Base-by-base conservation (phyloP, 2,113 vertebrate genomes). In the Cottus gobio region DNA sequence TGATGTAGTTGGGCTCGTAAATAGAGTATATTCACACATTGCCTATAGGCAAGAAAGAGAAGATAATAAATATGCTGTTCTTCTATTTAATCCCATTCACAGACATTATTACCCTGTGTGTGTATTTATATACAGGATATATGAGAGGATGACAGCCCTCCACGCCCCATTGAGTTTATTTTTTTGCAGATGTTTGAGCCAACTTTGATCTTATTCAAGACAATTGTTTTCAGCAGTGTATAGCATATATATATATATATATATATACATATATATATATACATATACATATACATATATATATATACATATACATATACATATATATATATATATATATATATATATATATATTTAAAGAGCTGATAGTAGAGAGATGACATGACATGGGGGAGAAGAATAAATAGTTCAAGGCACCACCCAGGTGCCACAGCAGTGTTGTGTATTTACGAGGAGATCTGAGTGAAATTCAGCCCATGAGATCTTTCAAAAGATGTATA, bases 1-100 rank as follows among this genome's bases (percentile, higher is more conserved):
- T 86, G 68, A 77, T 67, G 90, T 92, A 95, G 75, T 91, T 91
- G 2, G 95, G 92, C 52, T 92, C 0, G 22, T 96, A 96, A 61
- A 95, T 92, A 1, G 92, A 90, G 87, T 95, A 96, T 85, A 95
- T 93, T 93, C 94, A 95, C 64, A 94, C 91, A 10, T 93, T 95
- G 63, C 95, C 95, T 95, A n/a, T n/a, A 26, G n/a, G 57, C 42
- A 67, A 34, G 20, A 3, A 26, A 50, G 15, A 50, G 37, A 6
- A 22, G 9, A 16, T 18, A 10, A 37, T 75, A 5, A 50, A 16
- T 64, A 22, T 8, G 30, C 3, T 61, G 28, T 31, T n/a, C n/a
- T 11, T 60, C 56, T 16, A 30, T 26, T 24, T 26, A 26, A 56
- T 48, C 46, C 46, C 44, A 46, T 18, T 46, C 44, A 44, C 42